A percentile compares a stretch with the other conserved stretches of the same genome.
Evolutionary conservation across 64 coral and sea anemone species (phyloP).

Genomic region (Hydrozoanthus tunicans): DNA sequence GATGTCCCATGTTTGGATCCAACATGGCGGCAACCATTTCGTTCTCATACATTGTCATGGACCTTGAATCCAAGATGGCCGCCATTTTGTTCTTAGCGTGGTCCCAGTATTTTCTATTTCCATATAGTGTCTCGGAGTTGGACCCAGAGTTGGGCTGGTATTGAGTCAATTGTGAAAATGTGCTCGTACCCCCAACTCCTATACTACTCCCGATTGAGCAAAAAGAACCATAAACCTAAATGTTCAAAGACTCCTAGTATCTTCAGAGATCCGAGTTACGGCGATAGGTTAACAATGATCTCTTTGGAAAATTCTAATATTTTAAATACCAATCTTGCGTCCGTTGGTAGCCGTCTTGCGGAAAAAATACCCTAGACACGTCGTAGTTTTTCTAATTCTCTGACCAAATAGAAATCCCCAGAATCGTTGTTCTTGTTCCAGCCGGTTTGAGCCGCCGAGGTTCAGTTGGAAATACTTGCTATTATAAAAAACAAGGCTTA

Average conservation of each 20-base stretch:
- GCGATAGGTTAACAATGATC: constrained; percentile 15
- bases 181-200: too few species aligned
- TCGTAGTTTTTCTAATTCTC: constrained; percentile 48
- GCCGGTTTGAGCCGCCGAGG: constrained; percentile 42
- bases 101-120: too few species aligned
- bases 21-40: too few species aligned
- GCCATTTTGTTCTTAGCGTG: too few species aligned
- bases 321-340: constrained; percentile 18
- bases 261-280: constrained; percentile 34
- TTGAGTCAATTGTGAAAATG: too few species aligned
- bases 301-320: constrained; percentile 31
- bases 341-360: constrained; percentile 21
- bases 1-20: too few species aligned
- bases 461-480: constrained; percentile 38
- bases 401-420: constrained; percentile 41
- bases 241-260: constrained; percentile 14
- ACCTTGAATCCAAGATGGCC: too few species aligned
- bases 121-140: too few species aligned
- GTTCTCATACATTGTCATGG: too few species aligned
- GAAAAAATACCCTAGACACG: constrained; percentile 24
- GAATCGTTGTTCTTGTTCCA: constrained; percentile 48
- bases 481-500: constrained; percentile 45
- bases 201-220: too few species aligned
- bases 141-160: too few species aligned
- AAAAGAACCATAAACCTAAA: constrained; percentile 25